These are phyloP conservation scores for Megalurothrips usitatus DNA, from an alignment of 2,888 invertebrate genomes.

Conservation along the genomic window DNA sequence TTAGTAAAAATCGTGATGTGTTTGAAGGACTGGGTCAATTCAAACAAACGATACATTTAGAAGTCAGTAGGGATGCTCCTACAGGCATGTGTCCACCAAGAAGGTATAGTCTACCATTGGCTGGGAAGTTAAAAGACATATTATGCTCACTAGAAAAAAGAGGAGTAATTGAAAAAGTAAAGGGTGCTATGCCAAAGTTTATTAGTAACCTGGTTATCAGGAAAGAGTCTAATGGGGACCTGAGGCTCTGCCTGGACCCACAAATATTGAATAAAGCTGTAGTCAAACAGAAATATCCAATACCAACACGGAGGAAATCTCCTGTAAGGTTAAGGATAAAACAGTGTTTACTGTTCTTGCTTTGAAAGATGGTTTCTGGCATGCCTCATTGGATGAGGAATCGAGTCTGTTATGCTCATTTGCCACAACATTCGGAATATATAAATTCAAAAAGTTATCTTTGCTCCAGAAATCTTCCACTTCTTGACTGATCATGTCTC, in stretches of 20 bases:
- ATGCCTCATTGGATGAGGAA: neutral
- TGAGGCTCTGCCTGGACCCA: slow-evolving; percentile 38
- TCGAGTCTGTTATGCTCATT: neutral
- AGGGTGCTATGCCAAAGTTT: neutral
- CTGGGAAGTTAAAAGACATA: neutral
- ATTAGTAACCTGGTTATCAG: slow-evolving; percentile 36
- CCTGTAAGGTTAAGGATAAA: slow-evolving; percentile 32
- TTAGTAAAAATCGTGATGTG: neutral
- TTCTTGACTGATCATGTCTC: neutral
- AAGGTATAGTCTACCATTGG: neutral
- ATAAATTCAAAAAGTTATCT: neutral
- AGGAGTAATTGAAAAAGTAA: neutral
- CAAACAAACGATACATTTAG: neutral
- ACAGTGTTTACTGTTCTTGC: slow-evolving; percentile 36
- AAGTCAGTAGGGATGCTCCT: neutral
- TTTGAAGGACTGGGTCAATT: neutral
- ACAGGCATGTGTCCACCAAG: neutral
- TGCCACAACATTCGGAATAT: neutral
- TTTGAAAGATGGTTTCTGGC: slow-evolving; percentile 36
- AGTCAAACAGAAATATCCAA: slow-evolving; percentile 34
- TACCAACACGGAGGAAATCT: slow-evolving; percentile 37
- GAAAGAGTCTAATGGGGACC: slow-evolving; percentile 36
- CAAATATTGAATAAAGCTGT: slow-evolving; percentile 37
- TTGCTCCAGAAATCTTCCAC: neutral
- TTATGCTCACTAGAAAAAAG: neutral